phyloP scores from a whole-genome alignment of 23 tunicate species.

The Styela plicata region DNA sequence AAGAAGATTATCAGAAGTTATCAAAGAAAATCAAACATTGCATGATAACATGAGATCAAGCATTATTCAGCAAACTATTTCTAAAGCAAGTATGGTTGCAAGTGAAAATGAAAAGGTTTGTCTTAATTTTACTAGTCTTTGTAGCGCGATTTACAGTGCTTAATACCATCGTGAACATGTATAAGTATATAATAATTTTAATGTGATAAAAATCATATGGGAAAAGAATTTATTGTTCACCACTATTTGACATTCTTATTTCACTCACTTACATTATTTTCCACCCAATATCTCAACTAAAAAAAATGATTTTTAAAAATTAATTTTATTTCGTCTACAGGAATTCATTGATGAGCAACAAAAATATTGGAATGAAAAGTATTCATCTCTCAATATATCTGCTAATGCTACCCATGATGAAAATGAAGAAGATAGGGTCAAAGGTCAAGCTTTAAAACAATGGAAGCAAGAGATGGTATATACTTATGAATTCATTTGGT shows the following conservation, averaged over 20 bases:
- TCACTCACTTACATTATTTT: too few species aligned
- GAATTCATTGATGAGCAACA: constrained; percentile 8
- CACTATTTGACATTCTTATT: too few species aligned
- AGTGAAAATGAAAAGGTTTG: constrained; percentile 16
- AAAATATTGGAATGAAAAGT: constrained; percentile 1
- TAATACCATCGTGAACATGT: too few species aligned
- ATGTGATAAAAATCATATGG: too few species aligned
- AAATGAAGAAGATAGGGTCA: background rate
- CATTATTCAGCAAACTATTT: constrained; percentile 39
- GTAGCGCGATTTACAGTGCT: too few species aligned
- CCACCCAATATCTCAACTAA: too few species aligned
- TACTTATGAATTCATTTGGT: too few species aligned
- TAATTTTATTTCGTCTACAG: background rate
- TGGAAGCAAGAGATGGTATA: constrained; percentile 33
- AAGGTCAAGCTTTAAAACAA: constrained; percentile 10
- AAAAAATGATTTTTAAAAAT: background rate
- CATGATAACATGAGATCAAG: constrained; percentile 52
- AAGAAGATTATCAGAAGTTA: constrained; percentile 37
- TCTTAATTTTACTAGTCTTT: too few species aligned
- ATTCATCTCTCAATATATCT: constrained; percentile 9
- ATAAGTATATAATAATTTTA: too few species aligned
- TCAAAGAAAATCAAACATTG: constrained; percentile 59
- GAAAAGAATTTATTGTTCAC: too few species aligned
- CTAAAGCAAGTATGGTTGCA: constrained; percentile 20
- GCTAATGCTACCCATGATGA: background rate